Percentiles rank a stretch among this genome's conserved stretches.
These are phyloP conservation scores for Lampris incognitus DNA, from an alignment of 2,113 vertebrate species.

Conservation along the genomic window DNA sequence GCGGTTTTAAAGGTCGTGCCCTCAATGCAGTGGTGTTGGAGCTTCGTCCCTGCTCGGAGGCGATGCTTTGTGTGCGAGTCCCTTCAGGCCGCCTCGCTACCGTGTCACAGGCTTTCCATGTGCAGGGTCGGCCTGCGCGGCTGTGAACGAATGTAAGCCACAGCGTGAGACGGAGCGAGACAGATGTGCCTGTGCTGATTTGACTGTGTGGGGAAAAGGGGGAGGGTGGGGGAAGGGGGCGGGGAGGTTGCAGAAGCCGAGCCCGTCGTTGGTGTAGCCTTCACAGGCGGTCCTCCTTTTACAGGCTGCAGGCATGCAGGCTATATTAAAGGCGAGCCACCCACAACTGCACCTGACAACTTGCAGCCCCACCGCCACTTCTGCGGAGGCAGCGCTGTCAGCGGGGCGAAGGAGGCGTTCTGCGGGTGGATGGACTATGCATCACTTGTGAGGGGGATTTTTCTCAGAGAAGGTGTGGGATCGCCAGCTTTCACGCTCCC, in stretches of 20 bases:
- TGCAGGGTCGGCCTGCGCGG: not conserved
- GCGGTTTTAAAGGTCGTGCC: constrained; percentile 67
- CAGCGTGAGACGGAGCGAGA: constrained; percentile 55
- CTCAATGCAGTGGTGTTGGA: constrained; percentile 20
- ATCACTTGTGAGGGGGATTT: constrained; percentile 50
- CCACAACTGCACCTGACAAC: constrained; percentile 86
- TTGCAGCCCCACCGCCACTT: constrained; percentile 55
- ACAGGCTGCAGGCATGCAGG: constrained; percentile 83
- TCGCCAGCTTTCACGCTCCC: constrained; percentile 41
- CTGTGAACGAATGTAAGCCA: not conserved
- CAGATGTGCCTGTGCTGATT: constrained; percentile 68
- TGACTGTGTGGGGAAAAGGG: constrained; percentile 22
- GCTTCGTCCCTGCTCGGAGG: not conserved
- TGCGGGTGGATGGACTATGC: constrained; percentile 36
- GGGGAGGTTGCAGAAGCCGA: constrained; percentile 10
- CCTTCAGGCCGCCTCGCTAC: not conserved
- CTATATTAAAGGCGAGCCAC: constrained; percentile 89
- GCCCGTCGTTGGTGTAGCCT: constrained; percentile 61
- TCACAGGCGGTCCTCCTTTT: constrained; percentile 88
- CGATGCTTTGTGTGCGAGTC: not conserved
- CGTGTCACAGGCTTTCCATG: not conserved
- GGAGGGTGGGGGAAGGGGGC: constrained; percentile 23
- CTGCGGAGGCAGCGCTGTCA: not conserved
- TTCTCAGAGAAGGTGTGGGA: constrained; percentile 45
- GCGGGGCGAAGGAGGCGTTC: not conserved